Conservation (phyloP, 1,140 invertebrate genomes). For the Polypedilum vanderplanki region DNA sequence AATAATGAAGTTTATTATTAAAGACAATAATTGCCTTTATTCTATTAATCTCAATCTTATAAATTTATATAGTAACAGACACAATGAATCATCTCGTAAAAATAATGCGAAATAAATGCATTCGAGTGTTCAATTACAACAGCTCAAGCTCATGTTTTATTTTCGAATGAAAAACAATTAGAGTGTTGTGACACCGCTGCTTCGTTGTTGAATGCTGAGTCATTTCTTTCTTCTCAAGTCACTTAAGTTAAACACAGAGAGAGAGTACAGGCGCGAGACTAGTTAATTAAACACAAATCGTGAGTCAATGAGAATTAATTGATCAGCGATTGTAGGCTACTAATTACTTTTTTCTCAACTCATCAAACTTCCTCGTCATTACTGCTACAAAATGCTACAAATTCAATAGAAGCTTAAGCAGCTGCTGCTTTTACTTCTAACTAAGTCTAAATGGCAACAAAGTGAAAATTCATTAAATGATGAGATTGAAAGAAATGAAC, state of each 20-base stretch:
- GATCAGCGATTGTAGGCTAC: constrained; percentile 10
- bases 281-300: constrained; percentile 21
- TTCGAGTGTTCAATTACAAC: not conserved
- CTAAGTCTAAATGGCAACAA: too few relatives aligned
- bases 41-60: too few relatives aligned
- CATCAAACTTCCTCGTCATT: constrained; percentile 23
- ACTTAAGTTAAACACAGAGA: not conserved
- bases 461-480: constrained; percentile 6
- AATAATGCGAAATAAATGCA: not conserved
- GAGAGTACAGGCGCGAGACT: not conserved
- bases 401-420: not conserved
- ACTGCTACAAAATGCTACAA: not conserved
- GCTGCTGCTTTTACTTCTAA: not conserved
- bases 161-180: constrained; percentile 7
- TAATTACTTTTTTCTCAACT: constrained; percentile 21
- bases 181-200: constrained; percentile 22
- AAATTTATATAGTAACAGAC: not conserved
- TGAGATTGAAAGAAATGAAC: not conserved
- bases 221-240: not conserved
- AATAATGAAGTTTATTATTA: too few relatives aligned
- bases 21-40: too few relatives aligned
- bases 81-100: not conserved
- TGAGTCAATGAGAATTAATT: constrained; percentile 21
- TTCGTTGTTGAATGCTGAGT: constrained; percentile 11
- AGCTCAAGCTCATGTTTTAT: too few relatives aligned